Base-by-base conservation (phyloP, 2,888 invertebrate genomes). In the Serrognathus titanus region DNA sequence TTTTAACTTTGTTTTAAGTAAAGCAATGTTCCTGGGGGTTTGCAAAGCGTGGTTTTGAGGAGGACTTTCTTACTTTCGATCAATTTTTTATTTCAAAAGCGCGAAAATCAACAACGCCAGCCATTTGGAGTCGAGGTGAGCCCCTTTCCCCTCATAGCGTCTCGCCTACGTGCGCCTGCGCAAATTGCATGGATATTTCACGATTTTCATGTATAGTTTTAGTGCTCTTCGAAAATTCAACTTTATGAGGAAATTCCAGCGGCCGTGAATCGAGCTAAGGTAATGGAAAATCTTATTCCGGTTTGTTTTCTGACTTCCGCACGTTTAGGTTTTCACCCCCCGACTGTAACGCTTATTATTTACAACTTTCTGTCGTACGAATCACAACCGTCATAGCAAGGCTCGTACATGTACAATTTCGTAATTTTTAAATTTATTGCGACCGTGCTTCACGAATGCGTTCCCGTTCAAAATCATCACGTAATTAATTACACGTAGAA, bases 201-300 rank as follows among this genome's bases (percentile, higher is more conserved):
- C 54, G 58, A 62, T 62, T 64, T 62, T 61, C 60, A 62, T 62
- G 61, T 64, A 62, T 61, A 71, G 65, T 70, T 69, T 69, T 61
- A 64, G 64, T 66, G 67, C 65, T 69, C 66, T 70, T 70, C 66
- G 55, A 66, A 70, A 71, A 70, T 69, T 67, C 65, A 69, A 70
- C 64, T 67, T 71, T 66, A 58, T 59, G 59, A 58, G 58, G 60
- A 62, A 63, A 57, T 46, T 45, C 39, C 56, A 61, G 52, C 36
- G 46, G 59, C 55, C 60, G 51, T 43, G 38, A 39, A 24, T 51
- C 45, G 58, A 57, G 38, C 57, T 39, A 63, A 68, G 69, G 70
- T 71, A 69, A 65, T 60, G 66, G 62, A 58, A 41, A 51, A 56
- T 62, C 53, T 58, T 63, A 63, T 68, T 64, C 63, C 58, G 13